phyloP scores from a whole-genome alignment of 64 coral and sea anemone species.

The Montipora foliosa region DNA sequence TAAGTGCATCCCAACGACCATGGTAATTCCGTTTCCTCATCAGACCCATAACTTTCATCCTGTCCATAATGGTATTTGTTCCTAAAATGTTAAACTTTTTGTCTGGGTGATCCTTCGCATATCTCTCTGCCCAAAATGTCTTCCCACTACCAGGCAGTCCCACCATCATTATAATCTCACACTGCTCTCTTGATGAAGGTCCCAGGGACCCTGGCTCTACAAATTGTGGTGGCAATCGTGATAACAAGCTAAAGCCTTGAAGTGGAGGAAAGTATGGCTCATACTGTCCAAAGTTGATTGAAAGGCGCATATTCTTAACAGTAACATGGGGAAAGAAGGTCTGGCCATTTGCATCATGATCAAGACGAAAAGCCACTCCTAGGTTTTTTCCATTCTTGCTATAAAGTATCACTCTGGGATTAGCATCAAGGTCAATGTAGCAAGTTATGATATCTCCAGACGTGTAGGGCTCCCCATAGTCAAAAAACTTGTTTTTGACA shows the following conservation, averaged over 20 bases:
- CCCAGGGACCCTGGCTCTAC: slow-evolving; percentile 52
- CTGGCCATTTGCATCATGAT: slow-evolving; percentile 58
- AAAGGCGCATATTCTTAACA: slow-evolving; percentile 86
- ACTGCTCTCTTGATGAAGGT: slow-evolving; percentile 60
- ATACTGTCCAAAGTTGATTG: slow-evolving; percentile 80
- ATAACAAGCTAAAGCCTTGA: slow-evolving; percentile 81
- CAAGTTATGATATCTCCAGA: slow-evolving; percentile 75
- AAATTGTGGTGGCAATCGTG: slow-evolving; percentile 23
- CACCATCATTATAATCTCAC: slow-evolving; percentile 96
- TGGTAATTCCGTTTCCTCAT: slow-evolving; percentile 85
- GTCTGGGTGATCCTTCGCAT: slow-evolving; percentile 74
- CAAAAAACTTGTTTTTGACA: slow-evolving; percentile 87
- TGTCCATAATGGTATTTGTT: slow-evolving; percentile 91
- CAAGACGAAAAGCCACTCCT: slow-evolving; percentile 86
- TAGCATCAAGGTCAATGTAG: slow-evolving; percentile 75
- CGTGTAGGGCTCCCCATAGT: slow-evolving; percentile 87
- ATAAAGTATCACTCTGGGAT: slow-evolving; percentile 70
- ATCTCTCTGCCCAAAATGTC: slow-evolving; percentile 85
- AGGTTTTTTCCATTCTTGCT: slow-evolving; percentile 89
- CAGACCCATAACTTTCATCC: slow-evolving; percentile 94
- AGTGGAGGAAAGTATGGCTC: slow-evolving; percentile 43
- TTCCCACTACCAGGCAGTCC: slow-evolving; percentile 84
- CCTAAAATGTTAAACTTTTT: slow-evolving; percentile 86
- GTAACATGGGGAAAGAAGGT: slow-evolving; percentile 92
- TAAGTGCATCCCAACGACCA: slow-evolving; percentile 94